These are phyloP conservation scores for Calcarius lapponicus DNA, from an alignment of 2,797 vertebrate genomes.

Conservation along the genomic window DNA sequence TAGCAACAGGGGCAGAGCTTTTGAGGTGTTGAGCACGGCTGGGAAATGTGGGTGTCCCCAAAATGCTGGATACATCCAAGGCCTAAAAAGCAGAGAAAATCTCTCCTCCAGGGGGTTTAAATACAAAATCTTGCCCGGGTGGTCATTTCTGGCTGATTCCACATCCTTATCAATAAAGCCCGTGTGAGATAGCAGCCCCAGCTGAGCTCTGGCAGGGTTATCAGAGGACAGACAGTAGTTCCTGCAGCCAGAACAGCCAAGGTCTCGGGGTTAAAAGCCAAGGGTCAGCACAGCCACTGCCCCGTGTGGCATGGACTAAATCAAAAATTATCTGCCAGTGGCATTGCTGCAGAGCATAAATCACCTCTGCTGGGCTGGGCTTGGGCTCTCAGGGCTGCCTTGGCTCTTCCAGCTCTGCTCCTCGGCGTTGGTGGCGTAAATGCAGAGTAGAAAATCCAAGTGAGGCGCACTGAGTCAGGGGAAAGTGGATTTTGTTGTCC, in stretches of 20 bases:
- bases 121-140: background rate
- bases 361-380: background rate
- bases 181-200: background rate
- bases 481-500: background rate
- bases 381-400: background rate
- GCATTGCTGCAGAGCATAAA: constrained; percentile 45
- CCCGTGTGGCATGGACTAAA: constrained; percentile 75
- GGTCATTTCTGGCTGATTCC: background rate
- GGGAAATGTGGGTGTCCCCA: background rate
- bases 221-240: constrained; percentile 75
- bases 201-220: constrained; percentile 70
- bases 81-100: background rate
- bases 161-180: constrained; percentile 35
- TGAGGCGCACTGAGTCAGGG: accelerated
- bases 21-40: accelerated
- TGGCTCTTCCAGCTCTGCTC: background rate
- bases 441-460: background rate
- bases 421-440: background rate
- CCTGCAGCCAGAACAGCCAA: constrained; percentile 62
- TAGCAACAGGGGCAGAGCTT: background rate
- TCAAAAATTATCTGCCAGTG: constrained; percentile 61
- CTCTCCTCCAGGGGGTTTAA: accelerated
- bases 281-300: constrained; percentile 68
- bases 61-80: background rate
- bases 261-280: constrained; percentile 75